Percentiles rank a stretch among this genome's conserved stretches.
Conservation (phyloP, 2,888 invertebrate species). For the Pterostichus niger region DNA sequence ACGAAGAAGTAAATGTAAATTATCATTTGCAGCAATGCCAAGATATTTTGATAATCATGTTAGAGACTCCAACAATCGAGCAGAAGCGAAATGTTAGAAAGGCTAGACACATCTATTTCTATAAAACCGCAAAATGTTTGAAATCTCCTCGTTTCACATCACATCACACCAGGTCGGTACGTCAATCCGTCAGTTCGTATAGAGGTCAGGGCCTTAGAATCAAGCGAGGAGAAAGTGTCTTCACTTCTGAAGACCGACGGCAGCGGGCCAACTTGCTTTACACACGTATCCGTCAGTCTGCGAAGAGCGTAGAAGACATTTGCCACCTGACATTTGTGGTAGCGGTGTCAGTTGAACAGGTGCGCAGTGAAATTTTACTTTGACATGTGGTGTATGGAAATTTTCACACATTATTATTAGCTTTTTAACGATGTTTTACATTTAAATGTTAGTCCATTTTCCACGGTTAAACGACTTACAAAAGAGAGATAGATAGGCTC, state of each 20-base stretch:
- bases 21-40: too few relatives aligned
- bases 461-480: too few relatives aligned
- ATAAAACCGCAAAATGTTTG: constrained; percentile 34
- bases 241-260: constrained; percentile 37
- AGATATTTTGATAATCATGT: too few relatives aligned
- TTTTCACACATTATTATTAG: neutral
- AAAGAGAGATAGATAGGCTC: too few relatives aligned
- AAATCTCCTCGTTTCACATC: constrained; percentile 17
- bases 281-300: constrained; percentile 58
- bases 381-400: neutral
- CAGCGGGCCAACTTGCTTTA: constrained; percentile 5
- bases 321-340: constrained; percentile 14
- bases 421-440: neutral
- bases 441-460: too few relatives aligned
- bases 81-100: too few relatives aligned
- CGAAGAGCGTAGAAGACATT: neutral
- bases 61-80: too few relatives aligned
- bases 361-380: constrained; percentile 9
- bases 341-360: constrained; percentile 13
- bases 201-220: constrained; percentile 64
- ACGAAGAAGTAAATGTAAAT: too few relatives aligned
- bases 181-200: constrained; percentile 24
- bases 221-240: constrained; percentile 65
- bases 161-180: constrained; percentile 28
- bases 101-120: neutral